Conservation (phyloP, 2,113 vertebrate species). For the Bungarus multicinctus region DNA sequence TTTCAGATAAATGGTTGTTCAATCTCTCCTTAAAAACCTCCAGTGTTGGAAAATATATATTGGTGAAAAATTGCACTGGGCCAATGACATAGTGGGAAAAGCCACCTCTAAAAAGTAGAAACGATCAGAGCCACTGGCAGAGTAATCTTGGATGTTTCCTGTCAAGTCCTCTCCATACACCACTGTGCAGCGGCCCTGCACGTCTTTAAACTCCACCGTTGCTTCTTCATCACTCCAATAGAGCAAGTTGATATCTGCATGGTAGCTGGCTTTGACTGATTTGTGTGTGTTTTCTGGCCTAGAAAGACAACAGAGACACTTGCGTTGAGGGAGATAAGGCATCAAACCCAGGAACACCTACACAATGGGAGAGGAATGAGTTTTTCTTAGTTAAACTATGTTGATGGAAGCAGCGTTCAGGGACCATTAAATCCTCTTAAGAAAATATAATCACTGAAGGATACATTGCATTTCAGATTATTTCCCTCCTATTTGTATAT, state of each 20-base stretch:
- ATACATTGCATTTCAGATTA: background rate
- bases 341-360: background rate
- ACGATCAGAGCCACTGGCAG: conserved; percentile 75
- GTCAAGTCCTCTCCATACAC: conserved; percentile 89
- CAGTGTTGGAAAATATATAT: background rate
- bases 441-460: background rate
- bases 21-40: background rate
- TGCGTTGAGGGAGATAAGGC: background rate
- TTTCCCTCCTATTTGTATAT: background rate
- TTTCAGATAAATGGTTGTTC: background rate
- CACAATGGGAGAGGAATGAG: background rate
- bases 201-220: conserved; percentile 76
- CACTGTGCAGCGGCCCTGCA: conserved; percentile 85
- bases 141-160: conserved; percentile 84
- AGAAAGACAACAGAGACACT: background rate
- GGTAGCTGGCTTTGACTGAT: conserved; percentile 84
- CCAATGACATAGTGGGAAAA: background rate
- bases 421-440: background rate
- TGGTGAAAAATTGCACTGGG: too few species aligned
- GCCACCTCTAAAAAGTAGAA: conserved; percentile 95
- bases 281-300: conserved; percentile 96
- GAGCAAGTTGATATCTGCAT: conserved; percentile 90
- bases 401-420: background rate
- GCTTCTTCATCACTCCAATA: conserved; percentile 96
- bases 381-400: background rate